A percentile compares a stretch with the other conserved stretches of the same genome.
These are phyloP conservation scores for Rhabdomys pumilio DNA, from an alignment of 2,797 vertebrate species.

Conservation along the genomic window DNA sequence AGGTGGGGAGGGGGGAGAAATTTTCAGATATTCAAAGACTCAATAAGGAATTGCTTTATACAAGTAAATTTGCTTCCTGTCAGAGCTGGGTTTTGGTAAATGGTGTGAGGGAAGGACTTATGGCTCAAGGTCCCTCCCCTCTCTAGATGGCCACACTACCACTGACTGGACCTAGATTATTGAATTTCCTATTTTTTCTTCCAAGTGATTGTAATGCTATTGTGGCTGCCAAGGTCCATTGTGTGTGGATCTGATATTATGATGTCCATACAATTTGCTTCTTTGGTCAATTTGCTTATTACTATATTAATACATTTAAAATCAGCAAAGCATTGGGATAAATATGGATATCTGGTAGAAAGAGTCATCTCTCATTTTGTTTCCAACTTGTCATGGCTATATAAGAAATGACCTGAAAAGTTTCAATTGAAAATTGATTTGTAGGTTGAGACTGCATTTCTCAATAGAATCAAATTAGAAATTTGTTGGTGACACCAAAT, in stretches of 20 bases:
- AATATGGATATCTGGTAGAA: neutral
- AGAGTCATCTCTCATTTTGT: neutral
- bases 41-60: neutral
- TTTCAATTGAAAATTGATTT: neutral
- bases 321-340: neutral
- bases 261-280: neutral
- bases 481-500: neutral
- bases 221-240: neutral
- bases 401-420: slow-evolving; percentile 14
- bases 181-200: neutral
- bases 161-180: neutral
- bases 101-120: neutral
- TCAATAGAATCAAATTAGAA: neutral
- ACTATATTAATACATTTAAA: neutral
- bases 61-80: neutral
- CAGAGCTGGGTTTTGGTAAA: neutral
- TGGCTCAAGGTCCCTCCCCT: neutral
- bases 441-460: neutral
- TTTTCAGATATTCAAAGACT: neutral
- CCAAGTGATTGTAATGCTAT: neutral
- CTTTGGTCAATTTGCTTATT: neutral
- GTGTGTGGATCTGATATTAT: neutral
- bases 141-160: neutral
- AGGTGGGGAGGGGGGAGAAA: too few species aligned
- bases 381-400: neutral